These are phyloP conservation scores for Nansenia antarctica DNA, from an alignment of 2,113 vertebrate species.

Conservation along the genomic window DNA sequence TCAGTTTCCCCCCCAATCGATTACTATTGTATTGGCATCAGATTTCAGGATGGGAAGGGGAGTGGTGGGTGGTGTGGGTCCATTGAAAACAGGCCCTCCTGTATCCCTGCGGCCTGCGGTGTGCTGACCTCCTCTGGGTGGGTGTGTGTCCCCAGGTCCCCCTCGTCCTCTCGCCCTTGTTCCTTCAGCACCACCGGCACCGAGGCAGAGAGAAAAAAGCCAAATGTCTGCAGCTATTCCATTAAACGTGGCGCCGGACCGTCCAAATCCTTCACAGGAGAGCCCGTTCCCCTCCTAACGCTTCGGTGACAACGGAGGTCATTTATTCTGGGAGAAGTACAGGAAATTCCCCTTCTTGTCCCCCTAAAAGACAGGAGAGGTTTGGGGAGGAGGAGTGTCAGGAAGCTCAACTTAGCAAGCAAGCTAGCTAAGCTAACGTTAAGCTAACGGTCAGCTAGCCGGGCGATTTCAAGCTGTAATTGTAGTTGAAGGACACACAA, in stretches of 20 bases:
- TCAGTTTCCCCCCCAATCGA: no score
- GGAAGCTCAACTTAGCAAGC: conserved; percentile 54
- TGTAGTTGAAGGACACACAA: neutral
- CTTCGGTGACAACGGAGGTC: conserved; percentile 54
- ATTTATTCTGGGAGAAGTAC: conserved; percentile 45
- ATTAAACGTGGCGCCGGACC: conserved; percentile 39
- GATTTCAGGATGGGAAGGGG: conserved; percentile 10
- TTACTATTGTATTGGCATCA: conserved; percentile 11
- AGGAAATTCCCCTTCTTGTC: conserved; percentile 57
- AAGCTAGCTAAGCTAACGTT: conserved; percentile 48
- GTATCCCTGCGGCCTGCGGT: conserved; percentile 53
- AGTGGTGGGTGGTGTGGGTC: neutral
- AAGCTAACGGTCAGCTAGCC: conserved; percentile 40
- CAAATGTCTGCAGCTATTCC: conserved; percentile 57
- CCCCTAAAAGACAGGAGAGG: conserved; percentile 67
- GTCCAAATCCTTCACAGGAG: conserved; percentile 24
- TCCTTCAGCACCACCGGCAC: conserved; percentile 51
- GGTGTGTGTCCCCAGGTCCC: conserved; percentile 55
- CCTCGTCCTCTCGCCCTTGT: conserved; percentile 64
- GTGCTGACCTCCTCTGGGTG: conserved; percentile 50
- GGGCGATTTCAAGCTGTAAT: conserved; percentile 46
- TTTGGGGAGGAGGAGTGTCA: conserved; percentile 70
- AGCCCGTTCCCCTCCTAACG: conserved; percentile 27
- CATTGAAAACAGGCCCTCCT: conserved; percentile 25
- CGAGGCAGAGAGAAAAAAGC: conserved; percentile 44